phyloP scores from a whole-genome alignment of 2,113 vertebrate genomes.

The Morone saxatilis region DNA sequence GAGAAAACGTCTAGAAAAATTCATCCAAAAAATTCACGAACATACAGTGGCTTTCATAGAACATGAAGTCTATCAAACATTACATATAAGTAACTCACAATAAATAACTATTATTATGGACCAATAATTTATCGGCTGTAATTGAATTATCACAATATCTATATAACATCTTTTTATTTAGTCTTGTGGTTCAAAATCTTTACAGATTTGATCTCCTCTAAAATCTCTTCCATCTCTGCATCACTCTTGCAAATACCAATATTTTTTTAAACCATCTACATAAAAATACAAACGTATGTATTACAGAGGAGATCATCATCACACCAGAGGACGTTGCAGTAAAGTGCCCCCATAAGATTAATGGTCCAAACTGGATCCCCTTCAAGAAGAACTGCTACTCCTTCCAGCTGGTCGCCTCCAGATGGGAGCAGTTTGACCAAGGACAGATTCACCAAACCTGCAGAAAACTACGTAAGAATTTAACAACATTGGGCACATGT shows the following conservation, averaged over 20 bases:
- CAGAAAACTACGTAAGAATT: constrained; percentile 86
- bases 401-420: constrained; percentile 86
- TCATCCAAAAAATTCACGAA: too few species aligned
- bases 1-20: neutral
- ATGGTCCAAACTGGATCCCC: constrained; percentile 93
- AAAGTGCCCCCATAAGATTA: constrained; percentile 91
- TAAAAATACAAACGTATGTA: neutral
- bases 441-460: constrained; percentile 84
- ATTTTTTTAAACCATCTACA: neutral
- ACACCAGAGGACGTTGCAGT: constrained; percentile 72
- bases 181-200: neutral
- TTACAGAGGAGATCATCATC: constrained; percentile 83
- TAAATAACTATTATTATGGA: too few species aligned
- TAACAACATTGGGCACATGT: neutral
- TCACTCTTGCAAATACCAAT: too few species aligned
- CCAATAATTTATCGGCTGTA: too few species aligned
- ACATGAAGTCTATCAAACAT: too few species aligned
- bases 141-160: too few species aligned
- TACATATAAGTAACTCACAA: too few species aligned
- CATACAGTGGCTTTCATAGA: too few species aligned
- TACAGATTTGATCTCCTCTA: neutral
- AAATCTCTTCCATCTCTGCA: too few species aligned
- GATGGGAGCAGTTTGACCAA: constrained; percentile 79
- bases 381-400: constrained; percentile 94
- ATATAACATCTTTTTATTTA: neutral